Evolutionary conservation across 2,797 vertebrate genomes (phyloP), one percentile per base, ranked within the genome.

Genomic region (Loris lydekkerianus): DNA sequence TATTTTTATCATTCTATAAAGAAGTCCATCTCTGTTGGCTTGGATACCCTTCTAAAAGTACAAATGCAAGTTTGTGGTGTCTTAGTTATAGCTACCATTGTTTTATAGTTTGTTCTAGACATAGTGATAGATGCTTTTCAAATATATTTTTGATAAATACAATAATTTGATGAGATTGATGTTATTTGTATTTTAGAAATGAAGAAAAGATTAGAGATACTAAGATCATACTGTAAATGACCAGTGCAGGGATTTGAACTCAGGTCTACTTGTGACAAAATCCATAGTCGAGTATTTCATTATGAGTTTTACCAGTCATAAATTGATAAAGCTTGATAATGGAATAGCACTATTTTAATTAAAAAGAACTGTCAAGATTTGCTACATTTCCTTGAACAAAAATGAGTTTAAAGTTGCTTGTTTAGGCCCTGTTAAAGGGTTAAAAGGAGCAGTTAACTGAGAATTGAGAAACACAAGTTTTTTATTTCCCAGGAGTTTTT

Each of bases 371-470:
- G 78, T 23, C 15, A 76, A 65, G 40, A 76, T 31, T 77, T 87
- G 40, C 27, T 88, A 7, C 60, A 84, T 95, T 92, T 80, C n/a
- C 10, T 86, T 72, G 18, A 75, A 46, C 18, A 92, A 56, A 91
- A 75, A 20, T 94, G 37, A 86, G 56, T 91, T 65, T 49, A 37
- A 81, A 40, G 25, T 70, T 61, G 81, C 29, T 49, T 69, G 3
- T 94, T 37, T 88, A 92, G 27, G 29, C 73, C 27, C 11, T 78
- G 5, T 72, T 81, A 65, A 78, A 25, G n/a, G 3, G 31, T 61
- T 88, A 61, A 90, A 86, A 89, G 46, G n/a, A 90, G 37, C 56
- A 85, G 10, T 92, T 80, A 92, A 27, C 60, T 97, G 67, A 94
- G 40, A 94, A 82, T 31, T 60, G 29, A 92, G 80, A 69, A 31